phyloP scores from a whole-genome alignment of 2,113 vertebrate genomes.

The Phalacrocorax aristotelis region DNA sequence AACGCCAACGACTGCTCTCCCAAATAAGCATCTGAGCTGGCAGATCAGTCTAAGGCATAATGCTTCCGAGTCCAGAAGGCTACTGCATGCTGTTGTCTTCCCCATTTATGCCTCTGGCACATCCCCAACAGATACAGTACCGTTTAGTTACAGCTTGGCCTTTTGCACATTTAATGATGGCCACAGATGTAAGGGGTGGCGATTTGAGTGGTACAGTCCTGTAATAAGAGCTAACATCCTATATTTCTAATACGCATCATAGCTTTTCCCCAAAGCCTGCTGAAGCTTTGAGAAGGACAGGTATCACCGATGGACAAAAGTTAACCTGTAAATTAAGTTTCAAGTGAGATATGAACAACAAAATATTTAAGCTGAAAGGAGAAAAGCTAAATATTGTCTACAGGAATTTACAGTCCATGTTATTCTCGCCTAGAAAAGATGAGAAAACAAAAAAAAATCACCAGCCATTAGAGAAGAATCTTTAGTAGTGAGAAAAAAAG shows the following conservation, averaged over 20 bases:
- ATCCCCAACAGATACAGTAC: background rate
- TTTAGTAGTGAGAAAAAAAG: background rate
- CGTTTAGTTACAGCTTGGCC: conserved; percentile 28
- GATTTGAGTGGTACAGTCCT: background rate
- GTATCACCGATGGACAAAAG: background rate
- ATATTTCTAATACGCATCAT: background rate
- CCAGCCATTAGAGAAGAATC: background rate
- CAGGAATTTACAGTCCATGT: background rate
- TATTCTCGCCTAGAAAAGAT: background rate
- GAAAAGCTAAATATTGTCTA: background rate
- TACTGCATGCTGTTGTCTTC: background rate
- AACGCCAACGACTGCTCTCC: background rate
- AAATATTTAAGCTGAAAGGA: background rate
- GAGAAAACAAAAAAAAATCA: background rate
- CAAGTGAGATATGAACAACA: background rate
- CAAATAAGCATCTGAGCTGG: background rate
- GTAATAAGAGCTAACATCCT: background rate
- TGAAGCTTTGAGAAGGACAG: background rate
- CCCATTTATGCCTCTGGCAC: background rate
- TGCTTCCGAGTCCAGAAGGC: background rate
- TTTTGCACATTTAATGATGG: conserved; percentile 3
- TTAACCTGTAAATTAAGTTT: background rate
- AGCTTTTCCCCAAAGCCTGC: background rate
- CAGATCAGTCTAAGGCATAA: background rate
- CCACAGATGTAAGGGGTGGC: conserved; percentile 37